Base-by-base conservation (phyloP, 2,888 invertebrate genomes). In the Lepidonotus clava region DNA sequence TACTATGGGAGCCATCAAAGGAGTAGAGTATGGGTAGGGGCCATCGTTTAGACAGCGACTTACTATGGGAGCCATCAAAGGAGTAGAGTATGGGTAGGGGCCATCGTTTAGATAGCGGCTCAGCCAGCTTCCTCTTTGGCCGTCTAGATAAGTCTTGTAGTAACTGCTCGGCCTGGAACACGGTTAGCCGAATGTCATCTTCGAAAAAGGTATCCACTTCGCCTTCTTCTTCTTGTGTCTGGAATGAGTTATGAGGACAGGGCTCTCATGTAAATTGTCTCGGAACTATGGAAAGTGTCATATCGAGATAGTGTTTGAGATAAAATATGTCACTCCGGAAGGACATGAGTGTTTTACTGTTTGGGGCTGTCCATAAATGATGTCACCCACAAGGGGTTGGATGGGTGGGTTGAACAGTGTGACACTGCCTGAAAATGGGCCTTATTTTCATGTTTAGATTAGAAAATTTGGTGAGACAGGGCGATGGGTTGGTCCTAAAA, bases 1-100 rank as follows among this genome's bases (percentile, higher is more conserved):
- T 86, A 92, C 91, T 89, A 80, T 91, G 91, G 5, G 87, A 87
- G 0, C 89, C 90, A 77, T 91, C 91, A 77, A 92, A 92, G n/a
- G 89, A 86, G 87, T 91, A 93, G 1, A 91, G 90, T 8, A 93
- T 92, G 1, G 93, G 93, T 0, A 92, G 88, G 2, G 89, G 86
- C 93, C 93, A 93, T 11, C 90, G 87, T 40, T 90, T 90, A n/a
- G 18, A 18, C 46, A 46, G 24, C 8, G 32, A 67, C 91, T 87
- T 86, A 92, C 91, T 89, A 80, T 91, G 91, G 5, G 87, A 87
- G 0, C 89, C 90, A 77, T 91, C 91, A 77, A 92, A 92, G n/a
- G 89, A 86, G 87, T 91, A 93, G 1, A 91, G 90, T 8, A 93
- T 92, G 1, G 93, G 93, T 0, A 92, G 88, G 2, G 89, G 86